Percentiles rank a stretch among this genome's conserved stretches.
Conservation (phyloP, 1,140 invertebrate species). For the Argopecten irradians region DNA sequence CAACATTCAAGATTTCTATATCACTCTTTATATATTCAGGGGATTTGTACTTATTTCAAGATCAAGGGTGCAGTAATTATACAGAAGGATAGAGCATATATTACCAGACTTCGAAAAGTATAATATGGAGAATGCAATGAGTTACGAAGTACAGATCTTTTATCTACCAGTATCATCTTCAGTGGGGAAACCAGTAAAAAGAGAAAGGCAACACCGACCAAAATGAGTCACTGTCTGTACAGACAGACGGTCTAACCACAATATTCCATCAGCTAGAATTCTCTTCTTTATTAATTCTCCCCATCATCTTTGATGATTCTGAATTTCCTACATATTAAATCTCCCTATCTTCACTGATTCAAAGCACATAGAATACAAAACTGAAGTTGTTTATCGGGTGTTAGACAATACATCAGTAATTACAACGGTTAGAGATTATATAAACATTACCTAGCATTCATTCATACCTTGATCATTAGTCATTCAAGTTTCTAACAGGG, state of each 20-base stretch:
- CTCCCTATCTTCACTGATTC: not conserved
- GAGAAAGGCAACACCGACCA: not conserved
- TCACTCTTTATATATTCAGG: too few species aligned
- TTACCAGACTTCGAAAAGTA: too few species aligned
- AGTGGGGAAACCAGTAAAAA: not conserved
- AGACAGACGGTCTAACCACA: not conserved
- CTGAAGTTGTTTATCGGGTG: not conserved
- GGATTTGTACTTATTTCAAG: too few species aligned
- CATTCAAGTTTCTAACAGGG: not conserved
- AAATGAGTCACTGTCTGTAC: not conserved
- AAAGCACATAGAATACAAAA: not conserved
- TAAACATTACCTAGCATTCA: not conserved
- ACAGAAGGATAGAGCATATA: too few species aligned
- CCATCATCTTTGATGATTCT: too few species aligned
- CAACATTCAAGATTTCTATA: too few species aligned
- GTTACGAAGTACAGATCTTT: not conserved
- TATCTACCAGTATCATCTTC: not conserved
- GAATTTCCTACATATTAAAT: not conserved
- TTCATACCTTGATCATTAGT: not conserved
- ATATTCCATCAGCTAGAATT: not conserved
- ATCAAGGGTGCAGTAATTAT: too few species aligned
- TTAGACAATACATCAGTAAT: not conserved
- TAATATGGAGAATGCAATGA: too few species aligned
- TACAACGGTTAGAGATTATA: not conserved
- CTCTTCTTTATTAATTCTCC: too few species aligned